Base-by-base conservation (phyloP, 2,797 vertebrate species). In the Tenualosa thibaudeaui region DNA sequence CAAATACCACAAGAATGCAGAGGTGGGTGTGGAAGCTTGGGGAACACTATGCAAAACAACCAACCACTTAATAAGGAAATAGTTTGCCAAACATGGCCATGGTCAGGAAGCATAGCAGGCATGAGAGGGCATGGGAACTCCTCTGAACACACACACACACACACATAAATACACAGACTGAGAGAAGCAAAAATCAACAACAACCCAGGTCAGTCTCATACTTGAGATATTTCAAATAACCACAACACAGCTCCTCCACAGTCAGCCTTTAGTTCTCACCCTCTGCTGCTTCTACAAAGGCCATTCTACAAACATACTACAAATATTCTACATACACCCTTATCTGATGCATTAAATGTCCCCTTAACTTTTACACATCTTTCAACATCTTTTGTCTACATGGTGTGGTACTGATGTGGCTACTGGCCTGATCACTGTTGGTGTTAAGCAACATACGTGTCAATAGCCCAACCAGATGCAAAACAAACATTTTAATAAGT, bases 111-210 rank as follows among this genome's bases (percentile, higher is more conserved):
- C 68, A 31, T 40, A 37, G 40, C 68, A 75, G 68, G 68, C 68
- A 75, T 19, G 31, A 13, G 68, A 40, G 24, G 68, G 68, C 68
- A 75, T 75, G 68, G 68, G 68, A 75, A 75, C 68, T 40, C 68
- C 68, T 17, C 37, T 75, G 0, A 60, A n/a, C 26, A 60, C 24
- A 37, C 53, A 31, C 15, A 40, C 81, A 81, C 43, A 81, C 46
- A 81, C 81, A 53, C 81, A 81, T 46, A 81, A 46, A 53, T 46
- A 81, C 46, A 81, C 78, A 81, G 31, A 31, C 31, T 31, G 24
- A 13, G 15, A 81, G 65, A 40, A 71, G n/a, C 60, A 71, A 40
- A 71, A 75, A 75, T 75, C 68, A 75, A 65, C 62, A 65, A 26
- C 24, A 65, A 40, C 13, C 37, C 68, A 17, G 31, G 37, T 40